Conservation (phyloP, 1,140 invertebrate species). For the Leptoteleia sp. region DNA sequence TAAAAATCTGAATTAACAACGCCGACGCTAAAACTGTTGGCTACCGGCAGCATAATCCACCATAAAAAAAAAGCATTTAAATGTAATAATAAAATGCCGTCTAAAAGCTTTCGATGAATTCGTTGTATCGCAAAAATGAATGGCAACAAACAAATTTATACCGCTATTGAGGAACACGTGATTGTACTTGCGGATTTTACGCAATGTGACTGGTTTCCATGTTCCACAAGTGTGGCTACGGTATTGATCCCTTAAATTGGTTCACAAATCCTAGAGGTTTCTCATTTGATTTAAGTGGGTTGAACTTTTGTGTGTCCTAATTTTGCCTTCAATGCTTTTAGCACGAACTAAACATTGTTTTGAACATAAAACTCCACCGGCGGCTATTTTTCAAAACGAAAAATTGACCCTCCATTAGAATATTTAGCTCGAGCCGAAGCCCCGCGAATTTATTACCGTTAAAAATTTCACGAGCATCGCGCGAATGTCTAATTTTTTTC, state of each 20-base stretch:
- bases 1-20: no score
- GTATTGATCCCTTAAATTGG: conserved; percentile 22
- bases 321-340: conserved; percentile 28
- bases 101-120: no score
- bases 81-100: no score
- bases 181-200: not conserved
- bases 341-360: conserved; percentile 7
- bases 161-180: conserved; percentile 1
- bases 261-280: conserved; percentile 27
- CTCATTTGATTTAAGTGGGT: conserved; percentile 18
- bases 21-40: no score
- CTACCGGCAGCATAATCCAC: no score
- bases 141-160: conserved; percentile 1
- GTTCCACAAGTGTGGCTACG: conserved; percentile 7
- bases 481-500: no score
- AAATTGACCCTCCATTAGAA: conserved; percentile 1
- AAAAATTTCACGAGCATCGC: no score
- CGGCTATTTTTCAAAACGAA: conserved; percentile 1
- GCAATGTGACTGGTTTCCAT: conserved; percentile 8
- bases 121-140: conserved; percentile 11
- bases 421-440: no score
- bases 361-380: not conserved
- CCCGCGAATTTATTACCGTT: no score
- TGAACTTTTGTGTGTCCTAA: conserved; percentile 13
- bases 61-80: no score